Evolutionary conservation across 1,140 invertebrate species (phyloP).

Genomic region (Drosophila pseudoananassae): DNA sequence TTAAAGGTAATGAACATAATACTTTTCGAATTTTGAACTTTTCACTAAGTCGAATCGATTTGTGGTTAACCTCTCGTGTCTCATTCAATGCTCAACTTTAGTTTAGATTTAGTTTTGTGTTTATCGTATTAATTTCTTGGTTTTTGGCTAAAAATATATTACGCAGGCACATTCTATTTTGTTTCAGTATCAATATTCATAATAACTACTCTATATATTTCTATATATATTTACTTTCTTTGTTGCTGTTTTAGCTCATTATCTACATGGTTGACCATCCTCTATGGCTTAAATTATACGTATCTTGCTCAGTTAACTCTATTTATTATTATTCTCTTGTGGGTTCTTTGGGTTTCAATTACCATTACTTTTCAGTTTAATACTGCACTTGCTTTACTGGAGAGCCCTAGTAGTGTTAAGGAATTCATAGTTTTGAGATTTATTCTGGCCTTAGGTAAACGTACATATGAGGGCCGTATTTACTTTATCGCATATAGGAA

Average conservation of each 20-base stretch:
- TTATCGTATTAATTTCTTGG: constrained; percentile 32
- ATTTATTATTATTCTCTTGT: constrained; percentile 29
- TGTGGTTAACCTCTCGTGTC: constrained; percentile 17
- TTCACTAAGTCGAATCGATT: constrained; percentile 64
- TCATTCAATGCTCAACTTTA: constrained; percentile 45
- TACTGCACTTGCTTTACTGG: constrained; percentile 66
- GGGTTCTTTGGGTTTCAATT: constrained; percentile 35
- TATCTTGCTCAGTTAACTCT: constrained; percentile 35
- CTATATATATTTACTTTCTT: constrained; percentile 48
- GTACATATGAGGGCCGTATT: constrained; percentile 42
- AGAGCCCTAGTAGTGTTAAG: constrained; percentile 44
- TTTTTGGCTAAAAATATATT: constrained; percentile 83
- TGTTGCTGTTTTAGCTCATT: constrained; percentile 70
- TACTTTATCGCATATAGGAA: constrained; percentile 77
- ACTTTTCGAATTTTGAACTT: constrained; percentile 63
- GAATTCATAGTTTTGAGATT: constrained; percentile 49
- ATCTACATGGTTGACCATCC: constrained; percentile 66
- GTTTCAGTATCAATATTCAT: constrained; percentile 82
- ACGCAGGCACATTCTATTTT: constrained; percentile 84
- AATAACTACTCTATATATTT: constrained; percentile 62
- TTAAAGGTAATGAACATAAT: constrained; percentile 30
- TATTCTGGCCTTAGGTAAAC: constrained; percentile 32
- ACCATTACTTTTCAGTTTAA: constrained; percentile 51
- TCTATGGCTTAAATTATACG: constrained; percentile 49
- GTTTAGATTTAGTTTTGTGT: constrained; percentile 25